Evolutionary conservation across 2,113 vertebrate species (phyloP).

Genomic region (Morone saxatilis): DNA sequence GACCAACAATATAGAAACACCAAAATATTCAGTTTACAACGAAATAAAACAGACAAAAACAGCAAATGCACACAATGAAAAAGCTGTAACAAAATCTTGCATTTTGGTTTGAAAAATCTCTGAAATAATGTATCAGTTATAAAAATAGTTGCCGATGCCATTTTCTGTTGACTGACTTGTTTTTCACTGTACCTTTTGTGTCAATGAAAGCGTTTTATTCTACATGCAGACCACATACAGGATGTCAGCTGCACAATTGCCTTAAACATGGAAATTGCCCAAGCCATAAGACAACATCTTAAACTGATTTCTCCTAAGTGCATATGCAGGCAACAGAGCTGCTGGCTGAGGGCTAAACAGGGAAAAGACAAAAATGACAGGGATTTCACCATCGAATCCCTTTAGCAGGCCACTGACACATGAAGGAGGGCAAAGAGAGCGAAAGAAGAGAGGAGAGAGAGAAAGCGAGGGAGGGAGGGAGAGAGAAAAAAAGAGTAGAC

Average conservation of each 20-base stretch:
- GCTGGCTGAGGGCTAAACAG: conserved; percentile 68
- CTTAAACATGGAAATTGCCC: conserved; percentile 57
- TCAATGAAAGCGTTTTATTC: conserved; percentile 17
- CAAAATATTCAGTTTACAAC: neutral
- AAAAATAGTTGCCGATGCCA: neutral
- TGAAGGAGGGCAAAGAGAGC: conserved; percentile 79
- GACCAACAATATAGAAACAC: neutral
- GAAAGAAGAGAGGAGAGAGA: conserved; percentile 50
- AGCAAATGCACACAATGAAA: neutral
- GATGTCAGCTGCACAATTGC: conserved; percentile 40
- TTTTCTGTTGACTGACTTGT: conserved; percentile 8
- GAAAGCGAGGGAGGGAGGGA: conserved; percentile 32
- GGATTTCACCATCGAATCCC: conserved; percentile 85
- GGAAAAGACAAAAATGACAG: conserved; percentile 84
- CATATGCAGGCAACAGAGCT: conserved; percentile 72
- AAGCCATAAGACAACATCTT: conserved; percentile 46
- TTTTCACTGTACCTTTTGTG: neutral
- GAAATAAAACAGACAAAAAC: neutral
- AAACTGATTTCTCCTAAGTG: conserved; percentile 72
- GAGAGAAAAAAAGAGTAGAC: conserved; percentile 80
- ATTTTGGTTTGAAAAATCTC: neutral
- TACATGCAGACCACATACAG: conserved; percentile 43
- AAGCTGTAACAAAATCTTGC: neutral
- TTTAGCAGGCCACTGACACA: conserved; percentile 88
- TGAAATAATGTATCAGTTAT: neutral